Evolutionary conservation across 2,113 vertebrate species (phyloP), one percentile per base, ranked within the genome.

Genomic region (Hiodon tergisus): DNA sequence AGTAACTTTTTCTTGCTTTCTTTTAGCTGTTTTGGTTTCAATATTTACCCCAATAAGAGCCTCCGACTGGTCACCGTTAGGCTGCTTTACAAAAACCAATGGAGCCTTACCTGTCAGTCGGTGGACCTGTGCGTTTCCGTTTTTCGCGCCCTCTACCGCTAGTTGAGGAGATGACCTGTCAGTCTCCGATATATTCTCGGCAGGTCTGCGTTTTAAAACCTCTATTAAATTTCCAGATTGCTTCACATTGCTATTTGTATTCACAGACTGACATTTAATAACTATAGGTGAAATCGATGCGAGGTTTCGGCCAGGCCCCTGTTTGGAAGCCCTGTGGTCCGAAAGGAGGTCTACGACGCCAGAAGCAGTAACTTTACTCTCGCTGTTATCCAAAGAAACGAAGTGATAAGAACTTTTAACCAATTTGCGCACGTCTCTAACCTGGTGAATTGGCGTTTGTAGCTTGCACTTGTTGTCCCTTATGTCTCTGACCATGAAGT

Each of bases 181-280:
- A 0, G 14, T 0, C 31, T 87, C 88, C 0, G 62, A 59, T 3
- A 66, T 53, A 46, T 81, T 81, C 47, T 84, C 83, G 0, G 54
- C 52, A 51, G 51, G 46, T 61, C 80, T 82, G 54, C 0, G 55
- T 68, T 85, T 74, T 7, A 76, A 72, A 0, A 73, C 66, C 57
- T 86, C 91, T 0, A n/a, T 63, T 11, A 78, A 2, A 79, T 81
- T 84, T 73, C 58, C 85, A 50, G 83, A 80, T 14, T 79, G 81
- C 75, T 78, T 88, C 2, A 16, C 86, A 78, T 78, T 89, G 83
- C 75, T 89, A 60, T 88, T 89, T 46, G 86, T 94, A 51, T 93
- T 93, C 47, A 97, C 89, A 0, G 96, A 92, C 86, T 98, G 96
- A 83, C 94, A 98, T 55, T 92, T 97, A 51, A 98, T 97, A n/a